Evolutionary conservation across 2,888 invertebrate species (phyloP).

Genomic region (Melinopterus prodromus): DNA sequence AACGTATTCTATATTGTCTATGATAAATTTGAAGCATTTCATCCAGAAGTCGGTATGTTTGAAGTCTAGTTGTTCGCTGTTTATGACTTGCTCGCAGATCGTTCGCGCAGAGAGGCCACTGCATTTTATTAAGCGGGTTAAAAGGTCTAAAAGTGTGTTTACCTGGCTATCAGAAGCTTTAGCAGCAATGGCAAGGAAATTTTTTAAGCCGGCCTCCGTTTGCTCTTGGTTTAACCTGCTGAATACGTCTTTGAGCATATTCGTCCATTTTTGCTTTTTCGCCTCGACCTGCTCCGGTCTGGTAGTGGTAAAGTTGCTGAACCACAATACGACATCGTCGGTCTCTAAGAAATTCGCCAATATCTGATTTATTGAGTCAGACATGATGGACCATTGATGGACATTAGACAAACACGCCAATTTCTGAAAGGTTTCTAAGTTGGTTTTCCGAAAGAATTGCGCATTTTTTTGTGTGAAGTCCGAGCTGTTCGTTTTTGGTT

Average conservation of each 20-base stretch:
- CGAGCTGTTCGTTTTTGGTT: neutral
- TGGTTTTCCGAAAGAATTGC: neutral
- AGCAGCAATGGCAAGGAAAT: slow-evolving; percentile 78
- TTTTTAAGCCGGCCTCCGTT: slow-evolving; percentile 77
- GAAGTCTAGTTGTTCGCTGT: slow-evolving; percentile 83
- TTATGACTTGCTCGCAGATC: slow-evolving; percentile 87
- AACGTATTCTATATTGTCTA: slow-evolving; percentile 87
- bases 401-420: too few species aligned
- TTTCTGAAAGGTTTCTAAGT: neutral
- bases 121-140: slow-evolving; percentile 78
- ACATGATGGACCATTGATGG: slow-evolving; percentile 58
- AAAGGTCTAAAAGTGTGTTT: slow-evolving; percentile 76
- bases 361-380: slow-evolving; percentile 69
- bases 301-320: slow-evolving; percentile 62
- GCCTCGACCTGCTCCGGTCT: slow-evolving; percentile 73
- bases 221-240: slow-evolving; percentile 73
- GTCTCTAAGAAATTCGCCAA: slow-evolving; percentile 74
- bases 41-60: slow-evolving; percentile 90
- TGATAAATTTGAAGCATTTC: slow-evolving; percentile 83
- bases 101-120: slow-evolving; percentile 80
- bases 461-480: neutral
- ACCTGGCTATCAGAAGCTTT: slow-evolving; percentile 77
- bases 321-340: slow-evolving; percentile 87
- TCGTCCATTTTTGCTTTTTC: slow-evolving; percentile 72
- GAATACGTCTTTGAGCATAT: slow-evolving; percentile 74